phyloP scores from a whole-genome alignment of 2,113 vertebrate genomes.

The Siniperca knerii region DNA sequence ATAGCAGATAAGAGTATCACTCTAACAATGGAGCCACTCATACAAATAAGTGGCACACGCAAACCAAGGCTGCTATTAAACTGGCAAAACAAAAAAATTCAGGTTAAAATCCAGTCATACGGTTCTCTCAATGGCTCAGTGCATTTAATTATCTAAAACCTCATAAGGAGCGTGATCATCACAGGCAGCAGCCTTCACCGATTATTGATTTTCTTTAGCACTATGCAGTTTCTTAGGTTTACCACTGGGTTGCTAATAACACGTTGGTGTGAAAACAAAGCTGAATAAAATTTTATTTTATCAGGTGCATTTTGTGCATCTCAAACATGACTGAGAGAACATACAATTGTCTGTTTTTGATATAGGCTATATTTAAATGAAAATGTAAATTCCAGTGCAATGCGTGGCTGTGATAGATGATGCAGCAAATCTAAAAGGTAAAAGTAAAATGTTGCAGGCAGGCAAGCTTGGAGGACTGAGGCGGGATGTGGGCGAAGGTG shows the following conservation, averaged over 20 bases:
- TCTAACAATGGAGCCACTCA: conserved; percentile 42
- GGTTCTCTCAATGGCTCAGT: conserved; percentile 63
- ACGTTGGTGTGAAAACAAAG: conserved; percentile 20
- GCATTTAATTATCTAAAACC: conserved; percentile 76
- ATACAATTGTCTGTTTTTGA: neutral
- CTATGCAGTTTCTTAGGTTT: conserved; percentile 53
- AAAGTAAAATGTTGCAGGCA: conserved; percentile 19
- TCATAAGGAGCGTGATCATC: conserved; percentile 71
- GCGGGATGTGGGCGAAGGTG: conserved; percentile 54
- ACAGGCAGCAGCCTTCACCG: conserved; percentile 49
- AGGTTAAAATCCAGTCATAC: conserved; percentile 40
- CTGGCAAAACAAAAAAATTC: conserved; percentile 21
- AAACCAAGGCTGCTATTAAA: conserved; percentile 57
- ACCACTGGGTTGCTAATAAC: conserved; percentile 47
- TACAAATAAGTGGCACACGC: conserved; percentile 43
- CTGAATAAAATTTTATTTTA: conserved; percentile 5
- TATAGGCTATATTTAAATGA: neutral
- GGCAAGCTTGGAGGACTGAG: conserved; percentile 8
- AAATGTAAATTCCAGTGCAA: neutral
- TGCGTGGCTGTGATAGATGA: neutral
- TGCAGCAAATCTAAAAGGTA: conserved; percentile 6
- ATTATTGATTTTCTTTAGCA: conserved; percentile 59
- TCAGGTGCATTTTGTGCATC: conserved; percentile 1
- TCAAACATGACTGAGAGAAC: neutral
- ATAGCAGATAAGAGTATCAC: conserved; percentile 59